A percentile compares a stretch with the other conserved stretches of the same genome.
These are phyloP conservation scores for Sterna hirundo DNA, from an alignment of 2,113 vertebrate genomes.

Conservation along the genomic window DNA sequence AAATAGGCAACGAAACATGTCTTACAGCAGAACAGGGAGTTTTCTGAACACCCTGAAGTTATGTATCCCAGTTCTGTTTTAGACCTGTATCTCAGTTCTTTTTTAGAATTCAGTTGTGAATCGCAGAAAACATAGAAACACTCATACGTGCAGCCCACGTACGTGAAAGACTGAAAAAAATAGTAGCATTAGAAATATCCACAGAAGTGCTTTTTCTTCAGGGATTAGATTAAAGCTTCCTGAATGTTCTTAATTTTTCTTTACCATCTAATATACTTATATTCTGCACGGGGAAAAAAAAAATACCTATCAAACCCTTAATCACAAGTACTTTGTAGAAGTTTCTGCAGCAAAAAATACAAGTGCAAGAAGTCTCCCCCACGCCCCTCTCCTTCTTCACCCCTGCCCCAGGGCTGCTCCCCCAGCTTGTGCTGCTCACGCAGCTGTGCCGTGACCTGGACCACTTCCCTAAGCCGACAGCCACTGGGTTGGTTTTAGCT, in stretches of 20 bases:
- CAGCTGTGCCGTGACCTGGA: background rate
- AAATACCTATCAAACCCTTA: background rate
- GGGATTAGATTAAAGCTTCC: background rate
- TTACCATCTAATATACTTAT: background rate
- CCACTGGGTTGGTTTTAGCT: background rate
- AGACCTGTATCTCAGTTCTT: background rate
- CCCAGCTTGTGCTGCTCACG: background rate
- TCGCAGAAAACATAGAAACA: background rate
- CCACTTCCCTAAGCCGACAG: background rate
- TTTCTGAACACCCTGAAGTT: background rate
- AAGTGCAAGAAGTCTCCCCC: background rate
- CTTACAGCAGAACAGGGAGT: background rate
- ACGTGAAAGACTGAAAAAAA: background rate
- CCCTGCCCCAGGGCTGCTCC: background rate
- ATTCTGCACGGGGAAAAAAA: rapidly evolving
- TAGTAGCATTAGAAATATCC: background rate
- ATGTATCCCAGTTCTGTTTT: background rate
- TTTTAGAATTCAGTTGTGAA: background rate
- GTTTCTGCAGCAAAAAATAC: background rate
- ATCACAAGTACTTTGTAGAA: background rate
- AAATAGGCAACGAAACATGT: background rate
- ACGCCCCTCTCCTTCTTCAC: rapidly evolving
- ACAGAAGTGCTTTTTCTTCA: background rate
- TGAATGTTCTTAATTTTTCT: background rate
- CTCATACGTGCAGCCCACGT: rapidly evolving